Conservation (phyloP, 2,888 invertebrate species). For the Eristalinus aeneus region DNA sequence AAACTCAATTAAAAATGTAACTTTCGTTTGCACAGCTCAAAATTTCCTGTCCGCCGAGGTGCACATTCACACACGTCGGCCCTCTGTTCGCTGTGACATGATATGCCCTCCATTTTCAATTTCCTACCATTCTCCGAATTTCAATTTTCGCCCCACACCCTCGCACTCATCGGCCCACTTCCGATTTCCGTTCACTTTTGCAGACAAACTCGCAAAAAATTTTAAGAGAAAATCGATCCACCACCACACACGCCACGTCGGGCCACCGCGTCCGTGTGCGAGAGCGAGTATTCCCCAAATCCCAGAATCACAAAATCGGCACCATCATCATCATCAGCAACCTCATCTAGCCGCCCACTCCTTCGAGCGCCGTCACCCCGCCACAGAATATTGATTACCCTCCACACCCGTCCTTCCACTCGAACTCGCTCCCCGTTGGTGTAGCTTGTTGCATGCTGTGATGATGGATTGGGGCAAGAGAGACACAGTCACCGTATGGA, state of each 20-base stretch:
- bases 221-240: neutral
- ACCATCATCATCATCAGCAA: neutral
- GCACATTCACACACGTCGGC: neutral
- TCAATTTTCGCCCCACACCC: neutral
- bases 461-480: slow-evolving; percentile 17
- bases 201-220: neutral
- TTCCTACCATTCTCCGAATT: slow-evolving; percentile 21
- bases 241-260: neutral
- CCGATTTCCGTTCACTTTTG: neutral
- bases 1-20: neutral
- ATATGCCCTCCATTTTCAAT: slow-evolving; percentile 40
- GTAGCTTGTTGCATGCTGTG: slow-evolving; percentile 41
- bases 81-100: neutral
- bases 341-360: neutral
- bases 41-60: neutral
- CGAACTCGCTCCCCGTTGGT: too few relatives aligned
- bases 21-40: neutral
- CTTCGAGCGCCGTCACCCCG: neutral
- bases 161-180: neutral
- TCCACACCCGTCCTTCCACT: neutral
- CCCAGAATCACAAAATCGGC: neutral
- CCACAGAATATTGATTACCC: slow-evolving; percentile 12
- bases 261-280: neutral
- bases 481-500: neutral
- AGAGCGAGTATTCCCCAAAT: slow-evolving; percentile 16